Percentiles rank a stretch among this genome's conserved stretches.
phyloP scores from a whole-genome alignment of 1,140 invertebrate species.

The Cheumatopsyche charites region DNA sequence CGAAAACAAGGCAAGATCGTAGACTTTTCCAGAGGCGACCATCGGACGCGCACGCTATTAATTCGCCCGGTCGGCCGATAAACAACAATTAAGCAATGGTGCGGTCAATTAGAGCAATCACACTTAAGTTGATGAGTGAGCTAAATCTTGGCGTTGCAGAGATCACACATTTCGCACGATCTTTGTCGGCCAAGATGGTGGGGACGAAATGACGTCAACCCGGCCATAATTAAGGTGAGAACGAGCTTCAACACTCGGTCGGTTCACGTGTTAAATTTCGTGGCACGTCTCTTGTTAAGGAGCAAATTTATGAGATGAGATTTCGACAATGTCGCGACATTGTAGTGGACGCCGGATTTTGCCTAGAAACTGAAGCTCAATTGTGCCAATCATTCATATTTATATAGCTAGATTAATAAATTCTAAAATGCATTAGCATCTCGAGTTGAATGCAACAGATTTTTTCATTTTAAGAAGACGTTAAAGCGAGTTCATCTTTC shows the following conservation, averaged over 20 bases:
- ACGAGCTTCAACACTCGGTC: neutral
- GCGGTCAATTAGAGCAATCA: constrained; percentile 48
- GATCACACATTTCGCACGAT: constrained; percentile 48
- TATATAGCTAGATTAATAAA: too few relatives aligned
- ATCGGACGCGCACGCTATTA: constrained; percentile 38
- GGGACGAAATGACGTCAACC: constrained; percentile 39
- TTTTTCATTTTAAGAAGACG: too few relatives aligned
- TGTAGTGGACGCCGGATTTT: too few relatives aligned
- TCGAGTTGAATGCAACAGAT: too few relatives aligned
- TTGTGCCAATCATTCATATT: too few relatives aligned
- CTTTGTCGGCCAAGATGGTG: constrained; percentile 37
- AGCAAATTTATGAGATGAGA: constrained; percentile 30
- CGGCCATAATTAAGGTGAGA: constrained; percentile 46
- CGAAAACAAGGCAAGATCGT: too few relatives aligned
- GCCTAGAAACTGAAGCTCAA: too few relatives aligned
- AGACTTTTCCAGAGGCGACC: too few relatives aligned
- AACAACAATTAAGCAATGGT: constrained; percentile 48
- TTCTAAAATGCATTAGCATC: too few relatives aligned
- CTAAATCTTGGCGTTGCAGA: constrained; percentile 48
- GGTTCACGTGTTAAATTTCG: constrained; percentile 34
- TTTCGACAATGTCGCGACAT: neutral
- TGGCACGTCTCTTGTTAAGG: constrained; percentile 31
- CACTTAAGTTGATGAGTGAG: constrained; percentile 47
- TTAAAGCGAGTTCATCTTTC: neutral
- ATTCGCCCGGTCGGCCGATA: constrained; percentile 44